Conservation (phyloP, 2,113 vertebrate species). For the Ageneiosus marmoratus region DNA sequence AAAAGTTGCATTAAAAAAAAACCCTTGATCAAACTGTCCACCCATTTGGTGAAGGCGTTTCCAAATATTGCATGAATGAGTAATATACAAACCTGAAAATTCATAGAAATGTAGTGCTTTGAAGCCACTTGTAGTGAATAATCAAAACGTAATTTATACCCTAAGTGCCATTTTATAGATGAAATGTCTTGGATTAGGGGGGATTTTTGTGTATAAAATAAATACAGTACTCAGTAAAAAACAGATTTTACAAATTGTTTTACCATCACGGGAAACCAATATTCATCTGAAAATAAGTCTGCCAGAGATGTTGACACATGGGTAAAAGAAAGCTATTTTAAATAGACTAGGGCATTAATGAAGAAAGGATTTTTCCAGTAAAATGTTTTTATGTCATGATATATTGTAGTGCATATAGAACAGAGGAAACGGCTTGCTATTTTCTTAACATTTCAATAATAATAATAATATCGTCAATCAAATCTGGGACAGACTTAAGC, state of each 20-base stretch:
- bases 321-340: constrained; percentile 37
- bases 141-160: not conserved
- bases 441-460: constrained; percentile 30
- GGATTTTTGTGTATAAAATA: constrained; percentile 23
- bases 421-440: constrained; percentile 24
- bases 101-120: not conserved
- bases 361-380: constrained; percentile 35
- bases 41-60: not conserved
- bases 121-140: not conserved
- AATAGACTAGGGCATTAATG: constrained; percentile 2
- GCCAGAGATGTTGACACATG: constrained; percentile 19
- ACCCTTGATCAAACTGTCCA: constrained; percentile 26
- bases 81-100: not conserved
- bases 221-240: not conserved
- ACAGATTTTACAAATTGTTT: not conserved
- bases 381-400: constrained; percentile 45
- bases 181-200: not conserved
- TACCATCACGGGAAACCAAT: constrained; percentile 12
- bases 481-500: constrained; percentile 16
- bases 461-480: constrained; percentile 33
- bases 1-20: constrained; percentile 12
- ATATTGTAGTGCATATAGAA: constrained; percentile 37
- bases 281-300: constrained; percentile 24
- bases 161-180: not conserved
- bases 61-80: not conserved